Percentiles rank a stretch among this genome's conserved stretches.
phyloP scores from a whole-genome alignment of 2,113 vertebrate species.

The Campylomormyrus tamandua region DNA sequence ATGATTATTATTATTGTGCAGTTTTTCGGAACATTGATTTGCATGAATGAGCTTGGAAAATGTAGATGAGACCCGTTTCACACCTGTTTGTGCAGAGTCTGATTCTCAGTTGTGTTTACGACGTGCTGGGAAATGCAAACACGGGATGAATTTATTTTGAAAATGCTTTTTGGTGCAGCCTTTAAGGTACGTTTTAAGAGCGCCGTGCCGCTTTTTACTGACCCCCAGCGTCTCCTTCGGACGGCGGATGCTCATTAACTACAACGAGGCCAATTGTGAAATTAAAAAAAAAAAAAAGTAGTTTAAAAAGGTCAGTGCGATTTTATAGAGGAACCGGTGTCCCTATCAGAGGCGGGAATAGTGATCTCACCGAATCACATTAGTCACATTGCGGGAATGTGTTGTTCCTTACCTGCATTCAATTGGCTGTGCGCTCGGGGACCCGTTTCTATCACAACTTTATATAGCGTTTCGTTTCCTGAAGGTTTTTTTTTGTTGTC shows the following conservation, averaged over 20 bases:
- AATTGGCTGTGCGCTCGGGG: not conserved
- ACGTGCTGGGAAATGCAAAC: not conserved
- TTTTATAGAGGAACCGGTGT: not conserved
- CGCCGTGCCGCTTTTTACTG: not conserved
- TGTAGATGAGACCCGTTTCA: not conserved
- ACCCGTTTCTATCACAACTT: not conserved
- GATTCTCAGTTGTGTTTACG: not conserved
- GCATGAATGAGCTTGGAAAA: not conserved
- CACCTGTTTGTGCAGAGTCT: not conserved
- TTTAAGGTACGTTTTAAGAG: not conserved
- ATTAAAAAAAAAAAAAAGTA: not conserved
- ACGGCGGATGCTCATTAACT: not conserved
- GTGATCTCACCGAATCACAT: not conserved
- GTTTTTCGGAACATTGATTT: not conserved
- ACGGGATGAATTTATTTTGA: not conserved
- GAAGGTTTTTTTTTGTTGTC: not conserved
- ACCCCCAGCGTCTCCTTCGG: not conserved
- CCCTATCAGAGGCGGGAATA: not conserved
- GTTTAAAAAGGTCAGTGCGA: not conserved
- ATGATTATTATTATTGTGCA: not conserved
- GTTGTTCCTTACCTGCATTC: not conserved
- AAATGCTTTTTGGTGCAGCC: not conserved
- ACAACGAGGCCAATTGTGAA: not conserved
- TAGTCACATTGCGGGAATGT: not conserved
- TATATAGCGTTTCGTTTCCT: not conserved